These are phyloP conservation scores for Rutpela maculata DNA, from an alignment of 2,888 invertebrate species.

Conservation along the genomic window DNA sequence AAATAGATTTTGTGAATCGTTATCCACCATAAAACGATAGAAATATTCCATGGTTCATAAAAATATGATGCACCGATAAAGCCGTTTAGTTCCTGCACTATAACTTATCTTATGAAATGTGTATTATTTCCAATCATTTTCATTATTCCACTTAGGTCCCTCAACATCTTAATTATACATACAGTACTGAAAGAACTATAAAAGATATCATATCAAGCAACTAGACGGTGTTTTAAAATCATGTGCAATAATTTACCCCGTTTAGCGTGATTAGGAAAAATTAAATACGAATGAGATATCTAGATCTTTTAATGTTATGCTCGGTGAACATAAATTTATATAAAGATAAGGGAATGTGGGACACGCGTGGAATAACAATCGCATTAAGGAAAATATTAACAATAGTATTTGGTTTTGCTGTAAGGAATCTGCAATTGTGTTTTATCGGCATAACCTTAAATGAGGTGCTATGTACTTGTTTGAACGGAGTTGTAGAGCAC, in stretches of 20 bases:
- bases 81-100: too few relatives aligned
- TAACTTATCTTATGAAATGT: too few relatives aligned
- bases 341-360: constrained; percentile 7
- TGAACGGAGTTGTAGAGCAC: too few relatives aligned
- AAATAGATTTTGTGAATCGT: too few relatives aligned
- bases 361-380: constrained; percentile 28
- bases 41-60: too few relatives aligned
- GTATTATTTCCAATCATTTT: too few relatives aligned
- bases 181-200: too few relatives aligned
- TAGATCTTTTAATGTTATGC: constrained; percentile 1
- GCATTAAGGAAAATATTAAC: constrained; percentile 13
- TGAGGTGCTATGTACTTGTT: too few relatives aligned
- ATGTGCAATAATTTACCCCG: constrained; percentile 12
- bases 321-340: constrained; percentile 20
- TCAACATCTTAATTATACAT: too few relatives aligned
- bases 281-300: constrained; percentile 18
- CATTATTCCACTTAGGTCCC: too few relatives aligned
- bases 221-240: constrained; percentile 2
- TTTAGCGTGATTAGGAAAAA: constrained; percentile 7
- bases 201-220: neutral
- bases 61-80: too few relatives aligned
- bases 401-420: neutral
- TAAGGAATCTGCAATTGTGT: neutral
- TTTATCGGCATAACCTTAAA: neutral
- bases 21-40: too few relatives aligned